These are phyloP conservation scores for Falco columbarius DNA, from an alignment of 2,797 vertebrate genomes.

Conservation along the genomic window DNA sequence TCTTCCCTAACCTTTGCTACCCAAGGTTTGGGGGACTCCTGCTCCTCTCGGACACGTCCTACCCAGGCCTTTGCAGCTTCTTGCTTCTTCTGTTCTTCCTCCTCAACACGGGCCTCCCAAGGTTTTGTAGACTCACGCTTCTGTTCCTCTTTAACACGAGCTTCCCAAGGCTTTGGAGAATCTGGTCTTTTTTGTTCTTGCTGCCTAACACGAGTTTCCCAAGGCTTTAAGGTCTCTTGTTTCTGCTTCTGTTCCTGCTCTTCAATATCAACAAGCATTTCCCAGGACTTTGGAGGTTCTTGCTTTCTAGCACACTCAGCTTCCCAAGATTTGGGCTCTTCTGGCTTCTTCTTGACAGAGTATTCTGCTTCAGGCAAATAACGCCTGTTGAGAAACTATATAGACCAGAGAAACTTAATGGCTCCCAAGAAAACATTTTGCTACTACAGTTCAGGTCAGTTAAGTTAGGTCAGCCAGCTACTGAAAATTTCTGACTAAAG, in stretches of 20 bases:
- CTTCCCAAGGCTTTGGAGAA: slow-evolving; percentile 66
- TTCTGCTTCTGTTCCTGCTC: slow-evolving; percentile 68
- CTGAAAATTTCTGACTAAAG: background rate
- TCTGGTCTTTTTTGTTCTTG: slow-evolving; percentile 62
- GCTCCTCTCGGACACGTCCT: slow-evolving; percentile 58
- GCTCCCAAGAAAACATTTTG: slow-evolving; percentile 56
- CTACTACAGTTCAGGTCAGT: slow-evolving; percentile 50
- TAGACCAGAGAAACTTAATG: slow-evolving; percentile 70
- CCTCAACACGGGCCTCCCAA: slow-evolving; percentile 36
- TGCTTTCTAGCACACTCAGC: slow-evolving; percentile 77
- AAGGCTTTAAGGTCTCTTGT: slow-evolving; percentile 65
- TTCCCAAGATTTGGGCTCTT: slow-evolving; percentile 79
- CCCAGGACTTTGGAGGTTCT: slow-evolving; percentile 88
- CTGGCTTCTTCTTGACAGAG: slow-evolving; percentile 69
- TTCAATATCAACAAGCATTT: slow-evolving; percentile 74
- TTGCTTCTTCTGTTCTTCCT: slow-evolving; percentile 62
- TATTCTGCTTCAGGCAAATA: slow-evolving; percentile 78
- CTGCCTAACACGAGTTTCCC: slow-evolving; percentile 68
- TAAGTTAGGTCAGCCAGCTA: slow-evolving; percentile 35
- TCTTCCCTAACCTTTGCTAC: slow-evolving; percentile 56
- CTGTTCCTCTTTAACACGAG: slow-evolving; percentile 29
- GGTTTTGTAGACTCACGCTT: slow-evolving; percentile 65
- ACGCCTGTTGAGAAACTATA: slow-evolving; percentile 88
- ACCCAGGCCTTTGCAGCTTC: slow-evolving; percentile 63
- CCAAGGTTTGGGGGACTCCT: slow-evolving; percentile 64